A percentile compares a stretch with the other conserved stretches of the same genome.
Conservation (phyloP, 2,888 invertebrate species). For the Hedychridium roseum region DNA sequence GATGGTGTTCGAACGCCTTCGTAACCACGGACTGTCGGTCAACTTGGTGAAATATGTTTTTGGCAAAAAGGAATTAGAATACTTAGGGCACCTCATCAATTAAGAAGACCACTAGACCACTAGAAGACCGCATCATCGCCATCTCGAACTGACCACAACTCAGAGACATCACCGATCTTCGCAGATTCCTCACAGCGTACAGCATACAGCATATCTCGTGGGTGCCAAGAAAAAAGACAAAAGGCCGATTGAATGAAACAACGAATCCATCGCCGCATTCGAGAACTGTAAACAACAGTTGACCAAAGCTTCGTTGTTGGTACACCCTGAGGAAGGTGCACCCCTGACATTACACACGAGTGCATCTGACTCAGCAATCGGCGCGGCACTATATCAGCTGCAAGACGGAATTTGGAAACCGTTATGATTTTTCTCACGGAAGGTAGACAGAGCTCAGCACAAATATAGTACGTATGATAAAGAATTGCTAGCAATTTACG, state of each 20-base stretch:
- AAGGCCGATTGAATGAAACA: background rate
- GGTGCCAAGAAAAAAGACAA: background rate
- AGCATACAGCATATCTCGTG: background rate
- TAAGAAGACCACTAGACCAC: background rate
- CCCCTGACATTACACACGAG: background rate
- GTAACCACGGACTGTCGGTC: background rate
- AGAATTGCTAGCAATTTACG: constrained; percentile 4
- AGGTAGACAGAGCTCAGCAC: background rate
- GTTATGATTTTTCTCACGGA: constrained; percentile 7
- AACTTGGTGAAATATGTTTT: background rate
- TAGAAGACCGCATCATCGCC: background rate
- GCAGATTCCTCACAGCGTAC: background rate
- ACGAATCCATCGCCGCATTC: background rate
- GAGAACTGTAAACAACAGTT: background rate
- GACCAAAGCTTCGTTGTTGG: background rate
- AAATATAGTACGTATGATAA: constrained; percentile 6
- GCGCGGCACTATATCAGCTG: constrained; percentile 1
- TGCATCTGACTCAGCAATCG: constrained; percentile 6
- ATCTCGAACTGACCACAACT: background rate
- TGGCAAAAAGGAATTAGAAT: background rate
- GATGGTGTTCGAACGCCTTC: background rate
- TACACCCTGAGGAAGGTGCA: background rate
- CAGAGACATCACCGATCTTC: background rate
- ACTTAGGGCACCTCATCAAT: background rate
- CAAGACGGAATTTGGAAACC: constrained; percentile 2